These are phyloP conservation scores for Corythaixoides concolor DNA, from an alignment of 2,113 vertebrate genomes.

Conservation along the genomic window DNA sequence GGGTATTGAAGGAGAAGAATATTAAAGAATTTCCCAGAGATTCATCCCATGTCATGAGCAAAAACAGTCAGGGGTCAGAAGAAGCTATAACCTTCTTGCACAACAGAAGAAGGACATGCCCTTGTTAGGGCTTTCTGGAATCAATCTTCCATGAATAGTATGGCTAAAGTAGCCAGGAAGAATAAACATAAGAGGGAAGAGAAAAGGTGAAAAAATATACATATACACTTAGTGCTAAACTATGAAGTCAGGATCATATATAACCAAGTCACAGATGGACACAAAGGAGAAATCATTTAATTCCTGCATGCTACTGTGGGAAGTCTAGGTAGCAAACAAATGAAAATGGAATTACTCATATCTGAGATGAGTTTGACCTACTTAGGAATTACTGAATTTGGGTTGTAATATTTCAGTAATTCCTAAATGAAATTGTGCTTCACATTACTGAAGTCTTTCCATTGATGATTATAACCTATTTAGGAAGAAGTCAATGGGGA, in stretches of 20 bases:
- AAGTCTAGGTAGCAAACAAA: not conserved
- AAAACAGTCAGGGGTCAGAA: slow-evolving; percentile 13
- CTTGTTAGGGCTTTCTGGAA: slow-evolving; percentile 21
- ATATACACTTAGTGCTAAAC: not conserved
- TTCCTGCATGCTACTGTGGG: not conserved
- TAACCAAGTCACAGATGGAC: not conserved
- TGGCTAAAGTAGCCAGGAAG: not conserved
- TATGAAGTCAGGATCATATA: not conserved
- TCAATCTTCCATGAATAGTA: slow-evolving; percentile 17
- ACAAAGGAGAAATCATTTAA: not conserved
- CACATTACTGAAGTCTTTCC: not conserved
- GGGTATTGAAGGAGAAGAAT: not conserved
- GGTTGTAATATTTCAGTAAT: not conserved
- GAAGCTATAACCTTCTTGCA: not conserved
- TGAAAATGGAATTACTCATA: not conserved
- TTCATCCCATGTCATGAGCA: not conserved
- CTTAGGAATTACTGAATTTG: not conserved
- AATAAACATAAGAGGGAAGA: not conserved
- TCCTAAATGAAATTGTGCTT: not conserved
- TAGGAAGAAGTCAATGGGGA: not conserved
- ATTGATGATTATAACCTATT: not conserved
- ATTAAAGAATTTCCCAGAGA: slow-evolving; percentile 29
- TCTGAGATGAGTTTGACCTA: not conserved
- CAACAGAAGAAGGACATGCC: not conserved
- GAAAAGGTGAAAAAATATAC: not conserved